Conservation (phyloP, 2,888 invertebrate genomes). For the Sipunculus nudus region DNA sequence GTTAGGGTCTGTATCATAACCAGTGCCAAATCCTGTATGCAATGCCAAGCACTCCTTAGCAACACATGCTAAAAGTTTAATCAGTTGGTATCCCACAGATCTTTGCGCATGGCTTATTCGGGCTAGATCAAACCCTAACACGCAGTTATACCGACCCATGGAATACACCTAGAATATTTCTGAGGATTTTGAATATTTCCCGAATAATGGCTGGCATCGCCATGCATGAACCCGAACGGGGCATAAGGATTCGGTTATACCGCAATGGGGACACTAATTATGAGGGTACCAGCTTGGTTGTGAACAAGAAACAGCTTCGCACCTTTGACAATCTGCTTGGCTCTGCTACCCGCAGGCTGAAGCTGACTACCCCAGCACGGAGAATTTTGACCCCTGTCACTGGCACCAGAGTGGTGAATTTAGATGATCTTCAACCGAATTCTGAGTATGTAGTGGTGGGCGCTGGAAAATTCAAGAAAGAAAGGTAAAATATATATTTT, state of each 20-base stretch:
- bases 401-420: conserved; percentile 32
- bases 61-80: no score
- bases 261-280: conserved; percentile 34
- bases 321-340: conserved; percentile 43
- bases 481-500: conserved; percentile 36
- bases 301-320: conserved; percentile 32
- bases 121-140: no score
- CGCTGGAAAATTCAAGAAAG: conserved; percentile 34
- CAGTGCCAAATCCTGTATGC: no score
- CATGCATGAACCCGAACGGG: conserved; percentile 13
- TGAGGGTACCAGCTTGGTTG: conserved; percentile 32
- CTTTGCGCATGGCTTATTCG: no score
- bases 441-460: conserved; percentile 43
- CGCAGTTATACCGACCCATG: no score
- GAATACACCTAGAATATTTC: no score
- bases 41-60: no score
- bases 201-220: no score
- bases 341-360: conserved; percentile 34
- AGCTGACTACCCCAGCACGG: conserved; percentile 26
- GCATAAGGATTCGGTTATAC: conserved; percentile 32
- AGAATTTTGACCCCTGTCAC: conserved; percentile 33
- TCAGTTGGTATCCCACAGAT: no score
- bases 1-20: no score
- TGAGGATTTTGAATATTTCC: no score
- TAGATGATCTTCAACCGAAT: conserved; percentile 35